These are phyloP conservation scores for Channa striata DNA, from an alignment of 2,797 vertebrate genomes.

Conservation along the genomic window DNA sequence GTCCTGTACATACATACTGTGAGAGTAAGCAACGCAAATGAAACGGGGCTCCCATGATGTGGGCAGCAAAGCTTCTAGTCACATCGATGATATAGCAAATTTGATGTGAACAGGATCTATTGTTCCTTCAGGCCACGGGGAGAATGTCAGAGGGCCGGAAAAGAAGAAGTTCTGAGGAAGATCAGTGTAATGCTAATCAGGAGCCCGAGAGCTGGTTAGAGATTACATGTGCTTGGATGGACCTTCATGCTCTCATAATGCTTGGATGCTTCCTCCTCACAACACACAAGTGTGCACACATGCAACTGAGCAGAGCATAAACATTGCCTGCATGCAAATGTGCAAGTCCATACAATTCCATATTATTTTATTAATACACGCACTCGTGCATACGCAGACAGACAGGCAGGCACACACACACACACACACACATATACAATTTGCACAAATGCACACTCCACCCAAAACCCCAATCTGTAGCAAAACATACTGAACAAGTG, in stretches of 20 bases:
- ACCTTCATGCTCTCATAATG: constrained; percentile 69
- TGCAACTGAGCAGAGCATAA: not conserved
- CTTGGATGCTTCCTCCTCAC: constrained; percentile 53
- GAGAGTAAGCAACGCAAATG: constrained; percentile 40
- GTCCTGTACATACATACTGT: constrained; percentile 34
- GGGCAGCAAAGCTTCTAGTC: constrained; percentile 69
- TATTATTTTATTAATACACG: constrained; percentile 21
- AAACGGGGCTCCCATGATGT: constrained; percentile 57
- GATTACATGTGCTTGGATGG: constrained; percentile 71
- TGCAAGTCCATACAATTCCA: constrained; percentile 22
- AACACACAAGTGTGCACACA: constrained; percentile 34
- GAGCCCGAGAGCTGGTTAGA: constrained; percentile 68
- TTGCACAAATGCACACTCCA: constrained; percentile 36
- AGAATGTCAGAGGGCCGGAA: constrained; percentile 62
- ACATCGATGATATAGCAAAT: constrained; percentile 72
- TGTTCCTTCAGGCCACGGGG: constrained; percentile 57
- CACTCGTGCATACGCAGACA: not conserved
- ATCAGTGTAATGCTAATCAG: constrained; percentile 73
- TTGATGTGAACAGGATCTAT: constrained; percentile 68
- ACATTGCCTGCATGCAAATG: constrained; percentile 31
- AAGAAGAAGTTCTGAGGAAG: constrained; percentile 61
- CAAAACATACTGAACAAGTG: constrained; percentile 68
- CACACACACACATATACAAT: constrained; percentile 15
- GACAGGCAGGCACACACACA: not conserved
- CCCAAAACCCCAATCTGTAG: constrained; percentile 70